Evolutionary conservation across 2,113 vertebrate genomes (phyloP), one percentile per base, ranked within the genome.

Genomic region (Dicaeum eximium): DNA sequence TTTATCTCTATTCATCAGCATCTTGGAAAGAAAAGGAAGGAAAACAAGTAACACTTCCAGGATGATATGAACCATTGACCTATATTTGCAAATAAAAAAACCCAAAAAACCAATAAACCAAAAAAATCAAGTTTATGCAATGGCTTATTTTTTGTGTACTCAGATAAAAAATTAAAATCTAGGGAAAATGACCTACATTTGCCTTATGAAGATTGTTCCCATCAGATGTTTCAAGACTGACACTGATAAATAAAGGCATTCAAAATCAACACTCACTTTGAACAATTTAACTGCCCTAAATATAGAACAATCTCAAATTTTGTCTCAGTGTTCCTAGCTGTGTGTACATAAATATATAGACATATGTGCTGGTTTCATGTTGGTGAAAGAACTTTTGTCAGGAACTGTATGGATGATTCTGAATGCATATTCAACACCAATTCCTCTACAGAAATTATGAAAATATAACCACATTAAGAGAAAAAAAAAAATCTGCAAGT

Each of bases 141-240:
- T 54, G 23, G 11, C 13, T 70, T 78, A 31, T 8, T 42, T 87
- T 70, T 54, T 37, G 17, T 51, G 7, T 53, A 37, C 21, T 67
- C 17, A 61, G 24, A 80, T 75, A 67, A 60, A 94, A 91, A 70
- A 40, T 24, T 33, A 78, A 85, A 73, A 45, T 85, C 50, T 90
- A 69, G 23, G 42, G 30, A 60, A 86, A 86, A 75, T 42, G 1
- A 54, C 20, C 24, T 81, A 51, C 4, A n/a, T 77, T 66, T 61
- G 7, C 15, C 12, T 53, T 58, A 54, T 40, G 19, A 82, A 81
- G 24, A 53, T 31, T 90, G 21, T 30, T 10, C 16, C 8, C 38
- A 37, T 51, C 10, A 85, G 33, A 51, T 69, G 4, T 16, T 85
- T 90, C 66, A 82, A 56, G 45, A 65, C 23, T 13, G 27, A 2